A percentile compares a stretch with the other conserved stretches of the same genome.
phyloP scores from a whole-genome alignment of 2,797 vertebrate species.

The Setipinna tenuifilis region DNA sequence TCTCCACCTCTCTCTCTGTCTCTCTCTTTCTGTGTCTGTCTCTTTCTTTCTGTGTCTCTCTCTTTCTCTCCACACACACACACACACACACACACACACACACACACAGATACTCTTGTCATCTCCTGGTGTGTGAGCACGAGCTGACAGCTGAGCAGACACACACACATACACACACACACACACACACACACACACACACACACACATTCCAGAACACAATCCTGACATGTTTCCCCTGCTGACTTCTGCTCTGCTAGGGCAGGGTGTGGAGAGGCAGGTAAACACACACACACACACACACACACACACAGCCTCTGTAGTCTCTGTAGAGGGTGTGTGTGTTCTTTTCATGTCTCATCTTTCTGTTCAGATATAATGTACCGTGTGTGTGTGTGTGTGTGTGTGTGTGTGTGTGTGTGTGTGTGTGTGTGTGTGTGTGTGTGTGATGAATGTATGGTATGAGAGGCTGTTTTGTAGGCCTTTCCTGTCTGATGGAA shows the following conservation, averaged over 20 bases:
- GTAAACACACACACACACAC: background rate
- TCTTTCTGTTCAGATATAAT: no score
- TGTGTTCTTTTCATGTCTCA: no score
- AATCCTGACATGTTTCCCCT: constrained; percentile 8
- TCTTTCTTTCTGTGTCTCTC: no score
- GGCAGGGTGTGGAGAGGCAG: background rate
- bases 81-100: background rate
- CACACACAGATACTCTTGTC: background rate
- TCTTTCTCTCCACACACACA: no score
- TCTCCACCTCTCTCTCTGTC: no score
- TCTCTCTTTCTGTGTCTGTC: no score
- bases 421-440: constrained; percentile 11
- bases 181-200: background rate
- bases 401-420: background rate
- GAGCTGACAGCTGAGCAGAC: no score
- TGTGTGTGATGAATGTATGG: background rate
- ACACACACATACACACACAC: background rate
- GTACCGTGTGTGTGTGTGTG: constrained; percentile 3
- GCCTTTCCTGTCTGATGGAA: background rate
- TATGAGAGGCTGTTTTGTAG: background rate
- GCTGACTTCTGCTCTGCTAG: background rate
- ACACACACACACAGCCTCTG: background rate
- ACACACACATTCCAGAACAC: background rate
- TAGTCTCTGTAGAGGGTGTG: background rate
- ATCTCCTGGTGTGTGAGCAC: no score